Base-by-base conservation (phyloP, 2,888 invertebrate genomes). In the Meteorus colon region DNA sequence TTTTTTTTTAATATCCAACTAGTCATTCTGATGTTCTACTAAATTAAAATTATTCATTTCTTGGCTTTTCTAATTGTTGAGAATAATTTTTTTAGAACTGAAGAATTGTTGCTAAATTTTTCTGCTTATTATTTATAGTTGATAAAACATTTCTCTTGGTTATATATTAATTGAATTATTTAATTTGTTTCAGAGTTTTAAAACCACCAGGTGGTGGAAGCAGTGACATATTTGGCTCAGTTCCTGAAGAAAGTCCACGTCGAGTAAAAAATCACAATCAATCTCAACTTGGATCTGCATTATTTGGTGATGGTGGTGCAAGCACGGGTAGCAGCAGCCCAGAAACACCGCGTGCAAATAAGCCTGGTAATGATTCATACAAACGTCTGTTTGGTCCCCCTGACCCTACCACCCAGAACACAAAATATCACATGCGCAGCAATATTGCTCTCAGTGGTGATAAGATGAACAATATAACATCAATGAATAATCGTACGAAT, bases 131-230 rank as follows among this genome's bases (percentile, higher is more conserved):
- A 24, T 24, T 24, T 1, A 24, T 24, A 24, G 1, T 24, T 24
- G 24, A 24, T 24, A 24, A 24, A 24, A 16, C n/a, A 19, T 34
- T 68, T 5, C n/a, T 48, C 48, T 48, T 14, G 29, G 45, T 24
- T 19, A 67, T 12, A 24, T 48, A n/a, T 29, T 24, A 6, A 34
- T 37, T 37, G 10, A 66, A 41, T 66, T 31, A 37, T 59, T 14
- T 55, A 4, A 45, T 5, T 81, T 83, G 82, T 91, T 90, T 3
- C 87, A 93, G 93, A 90, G 93, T 93, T 77, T 86, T 92, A 86
- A 92, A 93, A 86, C 92, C 93, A 80, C 93, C 93, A 82, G 93
- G 93, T 80, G 93, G 93, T 81, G 92, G 92, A n/a, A 91, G 91
- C 82, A 92, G 92, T 84, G 92, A 92, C 87, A 91, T 92, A 85